phyloP scores from a whole-genome alignment of 2,888 invertebrate genomes.

The Tinea pellionella region DNA sequence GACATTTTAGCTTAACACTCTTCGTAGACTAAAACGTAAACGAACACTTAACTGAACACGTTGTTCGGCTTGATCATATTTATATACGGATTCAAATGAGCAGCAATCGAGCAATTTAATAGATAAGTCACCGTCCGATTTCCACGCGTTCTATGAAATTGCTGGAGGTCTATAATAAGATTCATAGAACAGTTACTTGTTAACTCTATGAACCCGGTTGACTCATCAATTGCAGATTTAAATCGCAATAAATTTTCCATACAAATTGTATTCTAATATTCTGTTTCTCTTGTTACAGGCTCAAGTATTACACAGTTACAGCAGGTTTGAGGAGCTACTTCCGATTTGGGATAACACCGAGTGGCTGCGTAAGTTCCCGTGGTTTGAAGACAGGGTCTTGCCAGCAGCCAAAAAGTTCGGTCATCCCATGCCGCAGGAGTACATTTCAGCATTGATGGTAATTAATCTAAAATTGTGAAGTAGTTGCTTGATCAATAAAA shows the following conservation, averaged over 20 bases:
- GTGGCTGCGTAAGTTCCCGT: constrained; percentile 41
- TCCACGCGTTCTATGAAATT: neutral
- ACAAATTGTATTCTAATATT: neutral
- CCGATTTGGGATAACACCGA: constrained; percentile 33
- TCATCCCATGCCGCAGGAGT: constrained; percentile 31
- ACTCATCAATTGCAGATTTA: neutral
- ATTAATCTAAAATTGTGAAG: constrained; percentile 19
- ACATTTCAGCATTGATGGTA: constrained; percentile 39
- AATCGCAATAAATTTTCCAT: neutral
- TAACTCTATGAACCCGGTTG: neutral
- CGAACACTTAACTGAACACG: neutral
- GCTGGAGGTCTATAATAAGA: neutral
- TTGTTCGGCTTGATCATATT: neutral
- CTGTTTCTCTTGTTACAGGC: constrained; percentile 46
- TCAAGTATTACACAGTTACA: constrained; percentile 33
- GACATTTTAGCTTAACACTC: neutral
- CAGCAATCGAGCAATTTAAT: neutral
- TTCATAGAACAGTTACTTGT: neutral
- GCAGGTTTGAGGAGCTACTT: constrained; percentile 34
- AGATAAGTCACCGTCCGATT: constrained; percentile 1
- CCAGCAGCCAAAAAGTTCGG: constrained; percentile 40
- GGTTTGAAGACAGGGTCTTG: constrained; percentile 39
- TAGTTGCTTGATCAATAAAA: neutral
- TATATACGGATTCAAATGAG: neutral
- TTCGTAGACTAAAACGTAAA: neutral